Percentiles rank a stretch among this genome's conserved stretches.
Evolutionary conservation across 2,113 vertebrate genomes (phyloP).

Genomic region (Coptodon bakossiorum): DNA sequence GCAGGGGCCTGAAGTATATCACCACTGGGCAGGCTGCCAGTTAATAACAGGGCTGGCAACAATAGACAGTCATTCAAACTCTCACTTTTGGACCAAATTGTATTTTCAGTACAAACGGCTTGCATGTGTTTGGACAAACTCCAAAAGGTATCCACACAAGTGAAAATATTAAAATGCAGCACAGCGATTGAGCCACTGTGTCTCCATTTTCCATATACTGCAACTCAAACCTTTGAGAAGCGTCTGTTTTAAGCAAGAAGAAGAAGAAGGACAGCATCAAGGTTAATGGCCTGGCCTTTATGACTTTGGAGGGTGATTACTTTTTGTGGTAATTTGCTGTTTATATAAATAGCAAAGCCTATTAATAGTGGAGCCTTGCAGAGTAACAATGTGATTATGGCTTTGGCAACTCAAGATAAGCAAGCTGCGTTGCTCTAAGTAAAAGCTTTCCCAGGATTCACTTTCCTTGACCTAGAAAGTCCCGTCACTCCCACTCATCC

Average conservation of each 20-base stretch:
- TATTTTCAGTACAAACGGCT: neutral
- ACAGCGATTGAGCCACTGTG: neutral
- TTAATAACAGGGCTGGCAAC: constrained; percentile 2
- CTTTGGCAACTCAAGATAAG: constrained; percentile 62
- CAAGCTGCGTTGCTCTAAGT: constrained; percentile 49
- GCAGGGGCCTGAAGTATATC: neutral
- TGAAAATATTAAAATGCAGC: constrained; percentile 5
- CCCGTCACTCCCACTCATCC: constrained; percentile 28
- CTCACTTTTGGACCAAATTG: constrained; percentile 4
- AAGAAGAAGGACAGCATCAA: constrained; percentile 21
- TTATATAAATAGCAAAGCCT: constrained; percentile 37
- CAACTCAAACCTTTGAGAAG: neutral
- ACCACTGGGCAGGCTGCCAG: neutral
- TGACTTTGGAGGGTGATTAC: constrained; percentile 40
- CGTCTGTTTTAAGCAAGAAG: neutral
- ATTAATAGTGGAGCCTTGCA: constrained; percentile 51
- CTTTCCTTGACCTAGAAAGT: constrained; percentile 62
- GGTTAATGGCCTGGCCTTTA: constrained; percentile 38
- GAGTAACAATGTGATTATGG: constrained; percentile 62
- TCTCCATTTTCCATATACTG: neutral
- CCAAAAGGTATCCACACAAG: neutral
- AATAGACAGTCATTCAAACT: neutral
- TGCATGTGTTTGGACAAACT: constrained; percentile 20
- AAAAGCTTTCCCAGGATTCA: constrained; percentile 52
- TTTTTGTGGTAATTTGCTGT: constrained; percentile 50